Evolutionary conservation across 1,140 invertebrate species (phyloP).

Genomic region (Macrocentrus cingulum): DNA sequence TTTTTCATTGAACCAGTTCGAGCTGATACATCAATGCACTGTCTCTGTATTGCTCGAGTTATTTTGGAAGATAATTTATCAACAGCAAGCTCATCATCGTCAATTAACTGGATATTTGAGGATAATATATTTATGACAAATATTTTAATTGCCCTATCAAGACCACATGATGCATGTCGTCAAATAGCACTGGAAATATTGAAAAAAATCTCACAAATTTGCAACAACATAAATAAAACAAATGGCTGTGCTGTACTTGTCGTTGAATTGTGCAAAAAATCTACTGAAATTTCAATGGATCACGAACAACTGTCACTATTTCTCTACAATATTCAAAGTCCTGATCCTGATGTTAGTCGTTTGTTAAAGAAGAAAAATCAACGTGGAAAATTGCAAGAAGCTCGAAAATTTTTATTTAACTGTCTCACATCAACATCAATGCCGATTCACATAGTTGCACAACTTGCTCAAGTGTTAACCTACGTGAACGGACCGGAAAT

Average conservation of each 20-base stretch:
- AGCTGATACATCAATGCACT: constrained; percentile 43
- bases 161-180: constrained; percentile 39
- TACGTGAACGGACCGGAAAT: constrained; percentile 62
- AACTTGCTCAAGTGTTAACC: constrained; percentile 56
- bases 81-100: background rate
- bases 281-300: constrained; percentile 65
- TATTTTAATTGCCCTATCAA: constrained; percentile 45
- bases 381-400: constrained; percentile 40
- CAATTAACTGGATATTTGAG: constrained; percentile 39
- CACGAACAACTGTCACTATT: constrained; percentile 62
- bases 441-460: constrained; percentile 54
- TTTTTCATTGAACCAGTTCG: constrained; percentile 48
- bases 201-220: constrained; percentile 37
- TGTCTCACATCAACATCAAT: constrained; percentile 33
- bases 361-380: constrained; percentile 42
- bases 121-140: constrained; percentile 48
- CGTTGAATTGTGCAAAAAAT: constrained; percentile 38
- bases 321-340: constrained; percentile 19
- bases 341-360: constrained; percentile 49
- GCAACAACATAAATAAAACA: constrained; percentile 28
- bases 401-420: constrained; percentile 42
- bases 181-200: constrained; percentile 40
- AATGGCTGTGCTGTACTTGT: constrained; percentile 44
- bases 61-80: constrained; percentile 30
- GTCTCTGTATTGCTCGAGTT: constrained; percentile 38